Evolutionary conservation across 2,797 vertebrate genomes (phyloP), one percentile per base, ranked within the genome.

Genomic region (Petrocephalus sullivani): DNA sequence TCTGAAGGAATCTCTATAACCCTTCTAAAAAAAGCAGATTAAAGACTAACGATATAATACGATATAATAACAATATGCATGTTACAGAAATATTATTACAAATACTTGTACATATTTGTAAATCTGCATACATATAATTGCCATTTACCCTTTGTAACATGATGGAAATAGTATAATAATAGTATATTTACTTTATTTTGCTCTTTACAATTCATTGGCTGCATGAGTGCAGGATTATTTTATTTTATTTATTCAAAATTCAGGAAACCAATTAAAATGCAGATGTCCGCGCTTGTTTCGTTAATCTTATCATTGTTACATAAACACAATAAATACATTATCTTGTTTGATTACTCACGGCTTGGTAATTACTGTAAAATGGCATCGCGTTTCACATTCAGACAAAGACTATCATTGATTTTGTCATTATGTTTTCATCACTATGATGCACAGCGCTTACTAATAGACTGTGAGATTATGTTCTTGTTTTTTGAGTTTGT

Each of bases 361-460:
- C 51, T 82, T 60, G 56, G 53, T 81, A 54, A 81, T 78, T 87
- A 81, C 67, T 81, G 9, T 81, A 46, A 87, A 14, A 85, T 37
- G 56, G 84, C 84, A 58, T 60, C 84, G 64, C 85, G 19, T 87
- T 56, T 61, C 12, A 49, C 75, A 16, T 60, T 37, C 33, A 46
- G 37, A 83, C 75, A 88, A 88, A 88, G 9, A 81, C 67, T 81
- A 82, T 49, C n/a, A 75, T 46, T 82, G 56, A 88, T 88, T 83
- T 51, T 60, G 33, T 21, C 75, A 21, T 46, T 56, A 37, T 78
- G 4, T 10, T 82, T 87, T 2, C 71, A 56, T 85, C 83, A 57
- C 83, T 56, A 33, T 14, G 60, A 53, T 56, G 57, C 51, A 57
- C 33, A 67, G 53, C 9, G 58, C 57, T 64, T 61, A 87, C 85